phyloP scores from a whole-genome alignment of 2,888 invertebrate species.

The Epirrhoe tristata region DNA sequence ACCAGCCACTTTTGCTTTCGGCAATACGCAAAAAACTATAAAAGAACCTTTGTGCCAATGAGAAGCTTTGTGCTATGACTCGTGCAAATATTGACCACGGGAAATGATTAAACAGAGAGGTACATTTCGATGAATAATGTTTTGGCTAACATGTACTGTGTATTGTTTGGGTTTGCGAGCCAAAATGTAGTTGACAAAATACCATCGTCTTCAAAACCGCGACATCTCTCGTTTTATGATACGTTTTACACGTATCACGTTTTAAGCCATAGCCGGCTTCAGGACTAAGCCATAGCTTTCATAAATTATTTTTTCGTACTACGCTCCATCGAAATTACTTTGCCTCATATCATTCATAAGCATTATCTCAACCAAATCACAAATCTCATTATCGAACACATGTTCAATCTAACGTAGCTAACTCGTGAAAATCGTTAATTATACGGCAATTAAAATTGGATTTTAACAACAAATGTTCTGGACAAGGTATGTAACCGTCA shows the following conservation, averaged over 20 bases:
- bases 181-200: too few species aligned
- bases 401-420: conserved; percentile 34
- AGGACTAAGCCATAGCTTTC: too few species aligned
- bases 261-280: too few species aligned
- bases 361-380: conserved; percentile 43
- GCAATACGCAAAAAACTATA: conserved; percentile 78
- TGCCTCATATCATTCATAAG: neutral
- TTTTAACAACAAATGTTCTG: conserved; percentile 61
- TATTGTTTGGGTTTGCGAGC: too few species aligned
- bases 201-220: too few species aligned
- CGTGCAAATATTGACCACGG: conserved; percentile 33
- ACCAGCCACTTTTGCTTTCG: conserved; percentile 83
- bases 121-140: conserved; percentile 22
- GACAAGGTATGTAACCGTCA: conserved; percentile 59
- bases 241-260: too few species aligned
- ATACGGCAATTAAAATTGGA: conserved; percentile 66
- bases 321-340: neutral
- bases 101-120: conserved; percentile 20
- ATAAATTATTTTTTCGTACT: too few species aligned
- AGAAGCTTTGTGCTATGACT: conserved; percentile 33
- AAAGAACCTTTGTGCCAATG: conserved; percentile 38
- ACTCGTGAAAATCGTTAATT: conserved; percentile 59
- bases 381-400: conserved; percentile 56
- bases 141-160: neutral
- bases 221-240: too few species aligned